Percentiles rank a stretch among this genome's conserved stretches.
Conservation (phyloP, 1,140 invertebrate species). For the Habropoda laboriosa region DNA sequence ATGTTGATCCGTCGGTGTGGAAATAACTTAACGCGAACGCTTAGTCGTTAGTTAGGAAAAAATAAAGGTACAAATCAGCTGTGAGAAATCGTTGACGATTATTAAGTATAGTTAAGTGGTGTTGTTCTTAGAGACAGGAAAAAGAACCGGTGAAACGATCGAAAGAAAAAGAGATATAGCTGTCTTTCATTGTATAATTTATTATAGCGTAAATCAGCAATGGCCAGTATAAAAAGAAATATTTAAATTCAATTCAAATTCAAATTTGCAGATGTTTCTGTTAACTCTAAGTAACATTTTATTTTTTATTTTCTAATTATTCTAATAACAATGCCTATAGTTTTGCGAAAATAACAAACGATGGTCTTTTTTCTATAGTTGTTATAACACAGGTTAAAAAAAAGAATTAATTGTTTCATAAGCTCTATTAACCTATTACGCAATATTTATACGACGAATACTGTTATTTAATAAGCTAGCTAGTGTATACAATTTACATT, state of each 20-base stretch:
- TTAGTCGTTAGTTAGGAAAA: background rate
- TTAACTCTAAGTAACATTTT: background rate
- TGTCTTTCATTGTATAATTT: slow-evolving; percentile 3
- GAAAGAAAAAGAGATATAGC: background rate
- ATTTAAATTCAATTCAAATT: background rate
- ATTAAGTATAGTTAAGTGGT: slow-evolving; percentile 2
- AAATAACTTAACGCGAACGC: slow-evolving; percentile 16
- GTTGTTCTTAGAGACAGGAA: background rate
- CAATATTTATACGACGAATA: slow-evolving; percentile 12
- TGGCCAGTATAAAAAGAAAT: background rate
- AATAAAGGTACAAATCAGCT: slow-evolving; percentile 37
- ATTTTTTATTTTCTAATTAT: background rate
- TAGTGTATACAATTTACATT: too few relatives aligned
- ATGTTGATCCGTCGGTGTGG: slow-evolving; percentile 13
- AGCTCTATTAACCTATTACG: background rate
- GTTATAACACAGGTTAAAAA: background rate
- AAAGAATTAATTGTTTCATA: background rate
- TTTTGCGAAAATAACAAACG: background rate
- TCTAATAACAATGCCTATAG: background rate
- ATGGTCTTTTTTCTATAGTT: background rate
- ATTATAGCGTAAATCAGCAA: background rate
- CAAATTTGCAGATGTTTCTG: background rate
- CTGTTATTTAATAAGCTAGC: background rate
- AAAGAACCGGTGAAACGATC: background rate
- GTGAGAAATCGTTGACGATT: slow-evolving; percentile 6